Base-by-base conservation (phyloP, 2,888 invertebrate species). In the Trachelus troglodyta region DNA sequence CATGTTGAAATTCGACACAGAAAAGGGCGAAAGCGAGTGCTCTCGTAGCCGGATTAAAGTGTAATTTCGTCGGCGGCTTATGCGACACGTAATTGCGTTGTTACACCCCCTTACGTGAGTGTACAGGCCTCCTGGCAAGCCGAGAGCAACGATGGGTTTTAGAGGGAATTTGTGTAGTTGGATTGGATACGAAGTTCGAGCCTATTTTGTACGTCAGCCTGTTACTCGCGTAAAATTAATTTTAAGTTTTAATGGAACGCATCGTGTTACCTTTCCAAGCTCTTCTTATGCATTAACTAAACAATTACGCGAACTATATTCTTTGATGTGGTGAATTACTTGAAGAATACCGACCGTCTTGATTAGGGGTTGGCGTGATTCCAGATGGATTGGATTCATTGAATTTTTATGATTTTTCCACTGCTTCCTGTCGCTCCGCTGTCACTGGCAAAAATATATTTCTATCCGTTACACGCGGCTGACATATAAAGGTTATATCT, bases 51-150 rank as follows among this genome's bases (percentile, higher is more conserved):
- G 87, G 88, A 89, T 89, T 88, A 89, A 88, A 89, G 86, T 86
- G 87, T 87, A 89, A 90, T 90, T 89, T 89, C 83, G 87, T 86
- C 87, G 85, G 81, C 86, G 89, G 89, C 89, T 89, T 89, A 87
- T 87, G 89, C 87, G 87, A 87, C 85, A 85, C 85, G 87, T 90
- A 89, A 90, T 90, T 90, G 89, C 88, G 87, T 89, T 88, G 90
- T 89, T 89, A 87, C 87, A 86, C 86, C 86, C 85, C 40, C 86
- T 83, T 85, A 84, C 83, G 83, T 78, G 81, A 82, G 79, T 79
- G 79, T 81, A 81, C 79, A 84, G 84, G 80, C 81, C 77, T 76
- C 80, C 76, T 76, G 81, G 76, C 79, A 74, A 69, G 75, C 69
- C 76, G 76, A 76, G 76, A 76, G 74, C 76, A 77, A 75, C 75